Evolutionary conservation across 2,888 invertebrate genomes (phyloP).

Genomic region (Escarpia spicata): DNA sequence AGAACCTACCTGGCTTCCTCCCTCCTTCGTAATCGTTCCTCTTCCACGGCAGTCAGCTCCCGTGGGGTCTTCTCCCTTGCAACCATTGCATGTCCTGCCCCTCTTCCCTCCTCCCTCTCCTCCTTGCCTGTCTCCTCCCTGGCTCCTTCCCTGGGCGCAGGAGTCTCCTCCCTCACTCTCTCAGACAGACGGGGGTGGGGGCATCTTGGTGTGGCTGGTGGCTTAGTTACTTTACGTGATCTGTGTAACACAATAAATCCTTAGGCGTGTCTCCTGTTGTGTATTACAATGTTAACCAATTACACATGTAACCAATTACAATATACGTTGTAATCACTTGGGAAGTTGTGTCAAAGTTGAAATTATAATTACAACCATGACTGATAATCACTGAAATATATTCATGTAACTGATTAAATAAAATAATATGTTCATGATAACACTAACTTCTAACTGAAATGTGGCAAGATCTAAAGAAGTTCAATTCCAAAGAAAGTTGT

Average conservation of each 20-base stretch:
- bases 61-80: background rate
- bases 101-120: conserved; percentile 28
- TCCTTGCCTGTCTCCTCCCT: conserved; percentile 17
- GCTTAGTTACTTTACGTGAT: background rate
- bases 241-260: background rate
- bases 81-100: background rate
- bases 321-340: background rate
- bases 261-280: background rate
- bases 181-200: background rate
- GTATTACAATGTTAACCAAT: background rate
- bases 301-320: background rate
- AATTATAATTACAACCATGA: too few relatives aligned
- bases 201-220: background rate
- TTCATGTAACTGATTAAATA: too few relatives aligned
- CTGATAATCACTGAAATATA: too few relatives aligned
- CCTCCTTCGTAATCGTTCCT: conserved; percentile 41
- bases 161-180: background rate
- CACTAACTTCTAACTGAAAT: too few relatives aligned
- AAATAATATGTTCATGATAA: too few relatives aligned
- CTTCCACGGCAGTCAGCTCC: background rate
- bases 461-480: too few relatives aligned
- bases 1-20: conserved; percentile 18
- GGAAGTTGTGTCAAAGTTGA: too few relatives aligned
- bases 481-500: too few relatives aligned
- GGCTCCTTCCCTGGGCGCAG: background rate